A percentile compares a stretch with the other conserved stretches of the same genome.
These are phyloP conservation scores for Prolemur simus DNA, from an alignment of 2,113 vertebrate species.

Conservation along the genomic window DNA sequence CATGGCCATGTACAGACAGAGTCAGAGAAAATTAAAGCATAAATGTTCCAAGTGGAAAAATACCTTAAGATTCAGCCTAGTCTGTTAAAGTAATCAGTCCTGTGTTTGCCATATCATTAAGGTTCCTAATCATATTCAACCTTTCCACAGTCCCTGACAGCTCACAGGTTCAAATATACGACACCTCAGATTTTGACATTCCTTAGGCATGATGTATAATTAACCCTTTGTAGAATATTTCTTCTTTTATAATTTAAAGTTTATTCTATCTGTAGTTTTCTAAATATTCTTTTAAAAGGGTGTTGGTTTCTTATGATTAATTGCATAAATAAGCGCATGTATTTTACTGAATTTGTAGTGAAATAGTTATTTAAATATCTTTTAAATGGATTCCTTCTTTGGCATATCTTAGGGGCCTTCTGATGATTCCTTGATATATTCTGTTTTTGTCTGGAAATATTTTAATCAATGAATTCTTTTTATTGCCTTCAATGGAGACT, in stretches of 20 bases:
- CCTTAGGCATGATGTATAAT: background rate
- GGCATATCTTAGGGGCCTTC: accelerated
- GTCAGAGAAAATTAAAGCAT: background rate
- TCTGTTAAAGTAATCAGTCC: background rate
- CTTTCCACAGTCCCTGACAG: background rate
- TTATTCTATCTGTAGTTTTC: background rate
- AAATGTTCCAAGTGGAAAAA: background rate
- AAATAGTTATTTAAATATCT: conserved; percentile 12
- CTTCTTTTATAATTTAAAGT: background rate
- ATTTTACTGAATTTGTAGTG: background rate
- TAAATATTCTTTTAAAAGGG: background rate
- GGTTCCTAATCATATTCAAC: background rate
- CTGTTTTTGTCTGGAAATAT: background rate
- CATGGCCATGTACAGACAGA: background rate
- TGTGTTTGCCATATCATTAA: accelerated
- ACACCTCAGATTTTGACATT: background rate
- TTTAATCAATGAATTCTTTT: background rate
- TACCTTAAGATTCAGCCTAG: background rate
- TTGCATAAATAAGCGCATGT: background rate
- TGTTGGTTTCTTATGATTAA: background rate
- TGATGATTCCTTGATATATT: background rate
- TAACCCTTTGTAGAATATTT: background rate
- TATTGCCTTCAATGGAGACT: background rate
- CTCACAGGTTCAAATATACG: background rate
- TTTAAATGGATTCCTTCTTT: background rate